Conservation (phyloP, 2,888 invertebrate genomes). For the Zeuzera pyrina region DNA sequence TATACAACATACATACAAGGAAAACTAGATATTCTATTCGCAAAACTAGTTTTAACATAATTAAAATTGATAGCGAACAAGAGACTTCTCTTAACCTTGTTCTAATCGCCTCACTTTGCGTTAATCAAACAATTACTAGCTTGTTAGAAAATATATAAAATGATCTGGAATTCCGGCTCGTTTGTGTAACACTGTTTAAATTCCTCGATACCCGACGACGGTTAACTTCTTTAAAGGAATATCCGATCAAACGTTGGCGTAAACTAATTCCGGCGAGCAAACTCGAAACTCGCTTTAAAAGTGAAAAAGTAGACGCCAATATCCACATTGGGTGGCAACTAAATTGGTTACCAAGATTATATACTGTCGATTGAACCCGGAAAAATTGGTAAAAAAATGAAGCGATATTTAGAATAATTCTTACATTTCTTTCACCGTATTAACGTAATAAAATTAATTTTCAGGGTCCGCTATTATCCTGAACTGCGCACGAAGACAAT, state of each 20-base stretch:
- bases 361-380: slow-evolving; percentile 49
- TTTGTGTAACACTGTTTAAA: slow-evolving; percentile 40
- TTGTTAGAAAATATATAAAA: slow-evolving; percentile 37
- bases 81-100: no score
- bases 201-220: slow-evolving; percentile 38
- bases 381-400: no score
- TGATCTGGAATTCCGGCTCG: slow-evolving; percentile 26
- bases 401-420: no score
- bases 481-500: slow-evolving; percentile 55
- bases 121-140: slow-evolving; percentile 28
- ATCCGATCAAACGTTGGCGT: slow-evolving; percentile 65
- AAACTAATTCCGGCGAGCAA: slow-evolving; percentile 67
- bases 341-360: slow-evolving; percentile 65
- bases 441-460: slow-evolving; percentile 46
- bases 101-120: no score
- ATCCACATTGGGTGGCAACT: slow-evolving; percentile 42
- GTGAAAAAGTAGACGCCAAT: slow-evolving; percentile 39
- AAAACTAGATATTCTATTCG: no score
- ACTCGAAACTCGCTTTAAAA: slow-evolving; percentile 55
- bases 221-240: slow-evolving; percentile 64
- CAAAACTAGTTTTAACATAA: no score
- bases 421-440: no score
- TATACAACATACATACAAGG: no score
- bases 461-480: slow-evolving; percentile 62
- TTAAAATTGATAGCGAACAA: no score